phyloP scores from a whole-genome alignment of 2,797 vertebrate species.

The Scolopax bukidnonensis region DNA sequence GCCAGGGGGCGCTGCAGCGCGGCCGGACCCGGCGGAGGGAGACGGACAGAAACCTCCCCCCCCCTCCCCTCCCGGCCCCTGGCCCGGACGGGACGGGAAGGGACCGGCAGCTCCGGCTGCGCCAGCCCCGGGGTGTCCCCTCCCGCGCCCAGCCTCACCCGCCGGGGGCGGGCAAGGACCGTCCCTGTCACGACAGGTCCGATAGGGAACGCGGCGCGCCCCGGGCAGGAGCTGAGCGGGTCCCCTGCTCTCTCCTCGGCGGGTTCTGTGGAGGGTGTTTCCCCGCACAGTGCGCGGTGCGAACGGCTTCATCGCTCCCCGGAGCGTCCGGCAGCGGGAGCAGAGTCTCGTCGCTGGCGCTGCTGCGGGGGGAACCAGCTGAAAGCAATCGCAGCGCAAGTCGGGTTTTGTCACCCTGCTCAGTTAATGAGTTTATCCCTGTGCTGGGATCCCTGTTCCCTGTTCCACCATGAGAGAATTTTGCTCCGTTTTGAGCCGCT shows the following conservation, averaged over 20 bases:
- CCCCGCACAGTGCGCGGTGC: neutral
- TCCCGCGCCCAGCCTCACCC: neutral
- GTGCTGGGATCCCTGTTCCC: neutral
- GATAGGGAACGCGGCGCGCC: fast-evolving
- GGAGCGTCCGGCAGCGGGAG: neutral
- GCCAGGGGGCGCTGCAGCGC: neutral
- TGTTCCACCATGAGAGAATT: fast-evolving
- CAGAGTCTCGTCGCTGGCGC: neutral
- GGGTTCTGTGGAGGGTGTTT: neutral
- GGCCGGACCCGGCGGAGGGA: neutral
- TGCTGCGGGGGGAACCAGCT: neutral
- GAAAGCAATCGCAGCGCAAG: neutral
- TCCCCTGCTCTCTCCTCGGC: neutral
- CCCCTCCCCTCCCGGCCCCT: no score
- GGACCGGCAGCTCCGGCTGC: no score
- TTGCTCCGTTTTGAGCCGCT: fast-evolving
- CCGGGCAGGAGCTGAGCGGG: neutral
- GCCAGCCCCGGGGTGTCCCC: no score
- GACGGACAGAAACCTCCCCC: no score
- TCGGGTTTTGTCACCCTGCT: neutral
- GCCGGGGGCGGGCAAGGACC: neutral
- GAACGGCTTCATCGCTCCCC: neutral
- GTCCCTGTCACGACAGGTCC: neutral
- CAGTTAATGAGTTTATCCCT: neutral
- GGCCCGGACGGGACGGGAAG: no score